Conservation (phyloP, 1,140 invertebrate genomes). For the Mya arenaria region DNA sequence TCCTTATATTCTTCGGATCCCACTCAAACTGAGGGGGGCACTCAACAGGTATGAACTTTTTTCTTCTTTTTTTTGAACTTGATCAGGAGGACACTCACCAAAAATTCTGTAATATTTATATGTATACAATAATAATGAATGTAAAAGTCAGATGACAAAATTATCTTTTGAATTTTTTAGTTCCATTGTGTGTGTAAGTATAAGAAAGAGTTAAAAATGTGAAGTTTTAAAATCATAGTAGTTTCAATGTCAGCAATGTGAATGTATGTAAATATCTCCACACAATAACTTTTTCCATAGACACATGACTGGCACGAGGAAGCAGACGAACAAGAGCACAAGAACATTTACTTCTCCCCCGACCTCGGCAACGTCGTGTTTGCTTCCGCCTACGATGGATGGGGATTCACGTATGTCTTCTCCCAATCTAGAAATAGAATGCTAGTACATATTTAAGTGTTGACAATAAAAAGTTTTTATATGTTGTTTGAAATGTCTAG, state of each 20-base stretch:
- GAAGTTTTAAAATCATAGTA: background rate
- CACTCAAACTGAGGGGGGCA: background rate
- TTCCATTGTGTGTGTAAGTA: background rate
- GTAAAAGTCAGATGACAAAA: too few species aligned
- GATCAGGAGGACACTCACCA: too few species aligned
- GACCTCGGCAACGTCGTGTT: slow-evolving; percentile 98
- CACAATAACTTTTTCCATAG: slow-evolving; percentile 64
- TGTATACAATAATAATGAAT: too few species aligned
- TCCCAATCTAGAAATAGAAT: too few species aligned
- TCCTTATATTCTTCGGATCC: slow-evolving; percentile 51
- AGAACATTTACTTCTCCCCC: slow-evolving; percentile 94
- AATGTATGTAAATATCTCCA: background rate
- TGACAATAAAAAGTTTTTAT: too few species aligned
- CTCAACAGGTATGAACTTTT: too few species aligned
- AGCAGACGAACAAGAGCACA: slow-evolving; percentile 91
- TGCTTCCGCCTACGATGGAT: slow-evolving; percentile 97
- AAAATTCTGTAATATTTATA: too few species aligned
- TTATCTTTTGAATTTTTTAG: too few species aligned
- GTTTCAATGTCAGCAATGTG: background rate
- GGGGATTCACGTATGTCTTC: slow-evolving; percentile 94
- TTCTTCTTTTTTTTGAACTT: too few species aligned
- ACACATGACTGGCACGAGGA: slow-evolving; percentile 89
- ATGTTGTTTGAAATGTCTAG: too few species aligned
- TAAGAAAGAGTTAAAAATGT: background rate
- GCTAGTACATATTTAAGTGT: too few species aligned